These are phyloP conservation scores for Sympetrum striolatum DNA, from an alignment of 2,888 invertebrate species.

Conservation along the genomic window DNA sequence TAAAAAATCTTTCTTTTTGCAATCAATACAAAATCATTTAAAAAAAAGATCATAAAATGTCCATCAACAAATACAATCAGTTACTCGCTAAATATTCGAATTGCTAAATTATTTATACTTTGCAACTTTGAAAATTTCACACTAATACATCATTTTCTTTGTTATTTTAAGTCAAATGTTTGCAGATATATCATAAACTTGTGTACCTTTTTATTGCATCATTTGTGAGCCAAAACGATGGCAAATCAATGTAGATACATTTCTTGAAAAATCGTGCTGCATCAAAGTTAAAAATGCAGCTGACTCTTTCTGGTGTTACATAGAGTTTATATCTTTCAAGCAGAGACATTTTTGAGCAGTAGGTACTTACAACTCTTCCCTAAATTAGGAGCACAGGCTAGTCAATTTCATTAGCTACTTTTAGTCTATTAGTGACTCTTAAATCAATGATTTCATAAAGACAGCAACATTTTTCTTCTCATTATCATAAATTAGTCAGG, in stretches of 20 bases:
- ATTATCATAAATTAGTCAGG: not conserved
- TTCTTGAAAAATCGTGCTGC: not conserved
- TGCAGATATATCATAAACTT: not conserved
- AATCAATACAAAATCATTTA: conserved; percentile 14
- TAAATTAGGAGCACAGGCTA: not conserved
- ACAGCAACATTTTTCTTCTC: not conserved
- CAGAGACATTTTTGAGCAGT: not conserved
- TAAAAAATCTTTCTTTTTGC: conserved; percentile 29
- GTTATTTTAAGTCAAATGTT: not conserved
- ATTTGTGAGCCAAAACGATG: not conserved
- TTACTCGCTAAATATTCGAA: not conserved
- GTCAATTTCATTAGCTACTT: not conserved
- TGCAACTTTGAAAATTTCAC: not conserved
- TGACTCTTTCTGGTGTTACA: not conserved
- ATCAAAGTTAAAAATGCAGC: not conserved
- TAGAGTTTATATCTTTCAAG: not conserved
- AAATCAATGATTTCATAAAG: not conserved
- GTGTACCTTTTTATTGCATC: not conserved
- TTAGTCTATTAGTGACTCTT: not conserved
- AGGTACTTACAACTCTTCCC: not conserved
- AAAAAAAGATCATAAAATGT: conserved; percentile 34
- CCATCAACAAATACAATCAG: not conserved
- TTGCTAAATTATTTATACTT: not conserved
- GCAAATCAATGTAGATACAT: not conserved
- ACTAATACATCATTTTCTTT: not conserved